Base-by-base conservation (phyloP, 35 echinoderm and acorn worm species). In the Nesometra sesokonis region DNA sequence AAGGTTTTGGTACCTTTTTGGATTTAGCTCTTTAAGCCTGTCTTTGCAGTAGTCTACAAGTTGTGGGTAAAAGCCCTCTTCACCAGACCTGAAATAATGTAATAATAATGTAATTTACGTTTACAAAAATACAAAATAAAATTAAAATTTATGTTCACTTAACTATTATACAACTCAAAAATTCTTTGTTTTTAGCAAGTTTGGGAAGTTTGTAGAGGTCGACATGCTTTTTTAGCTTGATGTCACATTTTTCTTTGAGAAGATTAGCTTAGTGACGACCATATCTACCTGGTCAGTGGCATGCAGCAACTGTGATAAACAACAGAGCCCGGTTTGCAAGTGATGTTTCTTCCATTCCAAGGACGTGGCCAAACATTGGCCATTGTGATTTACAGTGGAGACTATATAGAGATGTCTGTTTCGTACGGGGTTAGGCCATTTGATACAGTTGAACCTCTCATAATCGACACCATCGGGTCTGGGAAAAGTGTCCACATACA, bases 1-100 rank as follows among this genome's bases (percentile, higher is more conserved):
- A 15, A 43, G 38, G 38, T 43, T 7, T 7, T 43, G 4, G 38
- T 91, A 99, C 96, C 96, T 99, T 43, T 92, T 89, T 0, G 96
- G 96, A 34, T 88, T 77, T 31, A 94, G 85, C 31, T 91, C 77
- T 80, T 34, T 84, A 34, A 99, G 88, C 33, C 86, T 86, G 0
- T 90, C 57, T 83, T 99, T 91, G 86, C 92, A 94, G 32, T 78
- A 93, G 0, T 81, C 32, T 19, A 94, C 89, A 19, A 99, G 82
- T 30, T 99, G 92, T 27, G 96, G 92, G 37, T 92, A 94, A 33
- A 57, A 82, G 9, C 96, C 96, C 52, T 99, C 96, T 31, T 89
- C 87, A 8, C 96, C 96, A 35, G 96, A 92, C 29, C 96, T 97
- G 87, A 79, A 82, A 27, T 39, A 36, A n/a, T n/a, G n/a, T n/a